phyloP scores from a whole-genome alignment of 2,113 vertebrate genomes.

The Romanogobio albipinnatus region DNA sequence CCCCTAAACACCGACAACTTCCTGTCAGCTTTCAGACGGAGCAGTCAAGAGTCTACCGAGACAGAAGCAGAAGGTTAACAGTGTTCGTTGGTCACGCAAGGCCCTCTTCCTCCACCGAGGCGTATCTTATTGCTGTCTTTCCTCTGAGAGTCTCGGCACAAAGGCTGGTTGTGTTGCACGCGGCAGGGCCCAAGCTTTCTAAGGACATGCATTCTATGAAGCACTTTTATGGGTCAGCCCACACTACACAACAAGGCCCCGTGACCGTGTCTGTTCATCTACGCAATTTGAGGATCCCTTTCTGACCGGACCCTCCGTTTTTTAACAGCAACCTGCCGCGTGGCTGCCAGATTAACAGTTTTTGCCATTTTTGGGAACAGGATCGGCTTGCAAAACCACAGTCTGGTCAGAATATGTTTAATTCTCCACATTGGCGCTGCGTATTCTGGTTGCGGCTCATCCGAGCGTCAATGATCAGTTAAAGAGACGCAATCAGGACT shows the following conservation, averaged over 20 bases:
- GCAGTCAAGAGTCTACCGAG: background rate
- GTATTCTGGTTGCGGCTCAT: background rate
- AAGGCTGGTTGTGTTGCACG: constrained; percentile 47
- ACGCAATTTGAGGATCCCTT: constrained; percentile 1
- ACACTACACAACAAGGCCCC: constrained; percentile 31
- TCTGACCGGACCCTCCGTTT: background rate
- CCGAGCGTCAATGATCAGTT: background rate
- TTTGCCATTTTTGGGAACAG: constrained; percentile 25
- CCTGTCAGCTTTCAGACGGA: background rate
- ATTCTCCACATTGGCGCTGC: background rate
- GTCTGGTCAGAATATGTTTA: background rate
- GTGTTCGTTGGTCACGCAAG: constrained; percentile 4
- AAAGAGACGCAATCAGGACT: background rate
- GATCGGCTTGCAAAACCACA: background rate
- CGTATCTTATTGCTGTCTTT: constrained; percentile 41
- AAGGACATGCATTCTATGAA: constrained; percentile 4
- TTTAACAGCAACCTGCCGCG: background rate
- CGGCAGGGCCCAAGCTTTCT: constrained; percentile 11
- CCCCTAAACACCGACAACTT: constrained; percentile 1
- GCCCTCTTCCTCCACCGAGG: constrained; percentile 39
- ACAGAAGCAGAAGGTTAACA: constrained; percentile 19
- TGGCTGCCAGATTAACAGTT: background rate
- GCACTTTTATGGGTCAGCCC: constrained; percentile 31
- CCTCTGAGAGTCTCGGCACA: constrained; percentile 25
- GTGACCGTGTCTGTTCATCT: constrained; percentile 7